These are phyloP conservation scores for Drosophila pachea DNA, from an alignment of 1,140 invertebrate species.

Conservation along the genomic window DNA sequence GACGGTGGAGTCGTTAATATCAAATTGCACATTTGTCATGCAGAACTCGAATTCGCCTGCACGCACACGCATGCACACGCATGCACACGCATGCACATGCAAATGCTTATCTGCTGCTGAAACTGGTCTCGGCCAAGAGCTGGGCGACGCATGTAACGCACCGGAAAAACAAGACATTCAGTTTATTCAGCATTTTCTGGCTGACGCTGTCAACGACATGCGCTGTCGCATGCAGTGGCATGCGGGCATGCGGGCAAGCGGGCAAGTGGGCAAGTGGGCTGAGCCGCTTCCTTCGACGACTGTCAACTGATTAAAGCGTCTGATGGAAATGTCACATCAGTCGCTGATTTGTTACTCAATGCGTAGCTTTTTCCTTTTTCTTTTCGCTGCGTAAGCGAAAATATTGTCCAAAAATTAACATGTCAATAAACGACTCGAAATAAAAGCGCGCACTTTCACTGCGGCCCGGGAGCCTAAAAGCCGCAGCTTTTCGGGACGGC, in stretches of 20 bases:
- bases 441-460: slow-evolving; percentile 61
- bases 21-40: slow-evolving; percentile 47
- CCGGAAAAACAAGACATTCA: slow-evolving; percentile 73
- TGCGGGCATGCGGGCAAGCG: slow-evolving; percentile 7
- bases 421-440: slow-evolving; percentile 50
- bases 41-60: slow-evolving; percentile 61
- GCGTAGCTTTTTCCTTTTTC: slow-evolving; percentile 1
- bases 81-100: not conserved
- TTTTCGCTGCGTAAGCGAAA: slow-evolving; percentile 37
- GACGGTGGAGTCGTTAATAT: slow-evolving; percentile 39
- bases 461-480: not conserved
- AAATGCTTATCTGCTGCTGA: not conserved
- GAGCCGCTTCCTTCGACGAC: slow-evolving; percentile 27
- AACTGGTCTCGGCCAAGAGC: not conserved
- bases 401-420: slow-evolving; percentile 59
- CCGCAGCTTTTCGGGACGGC: not conserved
- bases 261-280: not conserved
- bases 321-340: slow-evolving; percentile 8
- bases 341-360: slow-evolving; percentile 52
- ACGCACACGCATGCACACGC: slow-evolving; percentile 24
- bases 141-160: slow-evolving; percentile 56
- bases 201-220: slow-evolving; percentile 4
- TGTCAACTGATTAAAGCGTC: slow-evolving; percentile 24
- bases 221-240: not conserved
- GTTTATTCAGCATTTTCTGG: slow-evolving; percentile 66